Evolutionary conservation across 2,797 vertebrate species (phyloP).

Genomic region (Pygocentrus nattereri): DNA sequence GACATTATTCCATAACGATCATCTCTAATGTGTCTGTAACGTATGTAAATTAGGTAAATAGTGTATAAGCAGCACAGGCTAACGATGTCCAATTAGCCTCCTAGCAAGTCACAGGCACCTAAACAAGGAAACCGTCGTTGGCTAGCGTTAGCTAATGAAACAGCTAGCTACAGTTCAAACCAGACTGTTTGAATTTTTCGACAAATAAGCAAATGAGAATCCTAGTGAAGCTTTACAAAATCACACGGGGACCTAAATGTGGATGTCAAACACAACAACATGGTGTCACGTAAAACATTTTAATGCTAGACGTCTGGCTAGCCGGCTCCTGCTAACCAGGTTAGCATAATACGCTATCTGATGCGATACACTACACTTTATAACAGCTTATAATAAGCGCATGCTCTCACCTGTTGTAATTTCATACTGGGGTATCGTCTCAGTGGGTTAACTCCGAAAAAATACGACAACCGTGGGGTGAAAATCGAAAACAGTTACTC

Average conservation of each 20-base stretch:
- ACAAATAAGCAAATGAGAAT: neutral
- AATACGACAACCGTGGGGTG: neutral
- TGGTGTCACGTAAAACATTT: neutral
- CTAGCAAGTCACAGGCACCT: neutral
- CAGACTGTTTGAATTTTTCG: neutral
- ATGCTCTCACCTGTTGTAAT: slow-evolving; percentile 35
- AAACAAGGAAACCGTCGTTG: slow-evolving; percentile 9
- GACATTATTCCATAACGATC: no score
- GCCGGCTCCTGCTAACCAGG: slow-evolving; percentile 37
- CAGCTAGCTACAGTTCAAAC: neutral
- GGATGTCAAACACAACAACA: neutral
- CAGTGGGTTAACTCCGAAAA: neutral
- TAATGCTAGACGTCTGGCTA: neutral
- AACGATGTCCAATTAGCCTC: slow-evolving; percentile 13
- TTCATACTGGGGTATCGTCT: slow-evolving; percentile 36
- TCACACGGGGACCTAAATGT: no score
- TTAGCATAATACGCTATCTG: slow-evolving; percentile 43
- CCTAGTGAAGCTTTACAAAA: neutral
- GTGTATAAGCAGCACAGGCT: neutral
- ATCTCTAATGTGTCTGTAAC: neutral
- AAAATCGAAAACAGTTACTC: neutral
- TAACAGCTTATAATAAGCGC: neutral
- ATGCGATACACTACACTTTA: slow-evolving; percentile 7
- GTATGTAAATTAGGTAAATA: neutral
- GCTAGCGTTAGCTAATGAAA: neutral